Percentiles rank a stretch among this genome's conserved stretches.
phyloP scores from a whole-genome alignment of 2,797 vertebrate genomes.

The Melanotaenia maccullochi region DNA sequence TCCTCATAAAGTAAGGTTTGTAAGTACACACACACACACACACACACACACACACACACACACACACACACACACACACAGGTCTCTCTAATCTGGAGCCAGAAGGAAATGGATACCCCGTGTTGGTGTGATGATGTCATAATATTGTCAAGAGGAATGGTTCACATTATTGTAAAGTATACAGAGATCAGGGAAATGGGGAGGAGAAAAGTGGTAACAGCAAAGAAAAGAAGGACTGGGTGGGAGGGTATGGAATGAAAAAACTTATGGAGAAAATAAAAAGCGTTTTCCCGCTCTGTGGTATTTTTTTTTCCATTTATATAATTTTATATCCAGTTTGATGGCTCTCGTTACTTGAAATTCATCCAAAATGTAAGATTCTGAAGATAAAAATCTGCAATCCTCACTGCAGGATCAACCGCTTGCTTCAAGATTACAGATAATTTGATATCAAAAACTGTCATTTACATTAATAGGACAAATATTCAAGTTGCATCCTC shows the following conservation, averaged over 20 bases:
- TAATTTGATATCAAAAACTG: not conserved
- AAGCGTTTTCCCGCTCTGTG: conserved; percentile 18
- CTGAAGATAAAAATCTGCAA: too few species aligned
- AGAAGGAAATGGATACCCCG: conserved; percentile 50
- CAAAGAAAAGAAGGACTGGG: conserved; percentile 9
- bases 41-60: conserved; percentile 1
- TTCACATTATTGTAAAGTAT: conserved; percentile 53
- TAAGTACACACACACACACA: not conserved
- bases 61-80: conserved; percentile 7
- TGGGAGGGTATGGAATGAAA: conserved; percentile 13
- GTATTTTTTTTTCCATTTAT: not conserved
- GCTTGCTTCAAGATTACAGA: not conserved
- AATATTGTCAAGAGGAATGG: conserved; percentile 56
- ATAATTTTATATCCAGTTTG: not conserved
- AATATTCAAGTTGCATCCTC: not conserved
- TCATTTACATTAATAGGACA: not conserved
- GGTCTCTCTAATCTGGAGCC: conserved; percentile 45
- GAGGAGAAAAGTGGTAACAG: conserved; percentile 18
- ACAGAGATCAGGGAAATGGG: conserved; percentile 58
- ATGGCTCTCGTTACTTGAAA: not conserved
- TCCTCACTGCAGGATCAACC: too few species aligned
- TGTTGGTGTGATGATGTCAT: conserved; percentile 62
- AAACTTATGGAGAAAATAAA: not conserved
- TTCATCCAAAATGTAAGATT: too few species aligned
- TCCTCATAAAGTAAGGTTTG: not conserved